These are phyloP conservation scores for Origma solitaria DNA, from an alignment of 2,113 vertebrate species.

Conservation along the genomic window DNA sequence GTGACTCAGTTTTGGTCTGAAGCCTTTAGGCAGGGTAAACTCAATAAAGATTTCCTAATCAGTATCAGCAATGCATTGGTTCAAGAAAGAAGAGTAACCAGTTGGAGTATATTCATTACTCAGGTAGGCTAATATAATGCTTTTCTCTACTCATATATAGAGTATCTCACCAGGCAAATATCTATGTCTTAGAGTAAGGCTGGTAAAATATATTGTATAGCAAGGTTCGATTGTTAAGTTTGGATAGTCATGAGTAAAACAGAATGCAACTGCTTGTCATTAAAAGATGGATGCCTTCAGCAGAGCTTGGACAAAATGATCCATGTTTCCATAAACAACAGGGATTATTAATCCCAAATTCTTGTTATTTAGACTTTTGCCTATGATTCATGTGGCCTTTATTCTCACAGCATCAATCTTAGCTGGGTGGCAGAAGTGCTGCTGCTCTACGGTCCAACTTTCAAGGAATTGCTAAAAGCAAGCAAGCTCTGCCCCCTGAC, in stretches of 20 bases:
- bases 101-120: background rate
- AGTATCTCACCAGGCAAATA: background rate
- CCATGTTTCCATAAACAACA: background rate
- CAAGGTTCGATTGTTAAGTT: background rate
- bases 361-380: background rate
- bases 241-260: background rate
- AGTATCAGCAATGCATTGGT: background rate
- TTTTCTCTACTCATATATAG: background rate
- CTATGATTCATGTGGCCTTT: background rate
- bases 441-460: background rate
- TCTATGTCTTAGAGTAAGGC: background rate
- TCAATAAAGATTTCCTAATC: background rate
- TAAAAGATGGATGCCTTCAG: background rate
- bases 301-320: background rate
- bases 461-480: background rate
- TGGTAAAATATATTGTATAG: background rate
- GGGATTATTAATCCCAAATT: background rate
- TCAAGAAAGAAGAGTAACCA: background rate
- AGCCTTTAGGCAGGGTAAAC: background rate
- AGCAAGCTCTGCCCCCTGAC: background rate
- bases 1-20: background rate
- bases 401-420: background rate
- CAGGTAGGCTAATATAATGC: background rate
- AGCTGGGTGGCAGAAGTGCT: background rate
- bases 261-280: accelerated